Conservation (phyloP, 2,888 invertebrate genomes). For the Stenoptilia bipunctidactyla region DNA sequence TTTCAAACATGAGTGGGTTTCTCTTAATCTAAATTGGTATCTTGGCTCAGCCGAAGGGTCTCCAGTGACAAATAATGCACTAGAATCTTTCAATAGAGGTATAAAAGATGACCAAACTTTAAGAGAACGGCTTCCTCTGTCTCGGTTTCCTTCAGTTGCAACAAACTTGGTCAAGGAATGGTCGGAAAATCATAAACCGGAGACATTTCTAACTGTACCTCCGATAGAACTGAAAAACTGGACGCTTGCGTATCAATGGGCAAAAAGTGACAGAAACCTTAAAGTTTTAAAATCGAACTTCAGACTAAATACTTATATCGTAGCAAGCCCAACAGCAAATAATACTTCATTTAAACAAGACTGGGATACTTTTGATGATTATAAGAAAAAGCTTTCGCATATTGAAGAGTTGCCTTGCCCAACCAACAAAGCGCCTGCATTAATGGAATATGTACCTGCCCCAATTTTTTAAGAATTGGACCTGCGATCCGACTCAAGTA, state of each 20-base stretch:
- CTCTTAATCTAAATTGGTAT: conserved; percentile 11
- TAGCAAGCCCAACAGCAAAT: not conserved
- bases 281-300: conserved; percentile 5
- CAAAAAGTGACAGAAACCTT: conserved; percentile 8
- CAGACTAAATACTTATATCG: conserved; percentile 3
- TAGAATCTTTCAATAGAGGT: conserved; percentile 12
- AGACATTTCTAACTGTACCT: conserved; percentile 4
- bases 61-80: conserved; percentile 15
- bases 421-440: conserved; percentile 1
- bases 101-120: conserved; percentile 13
- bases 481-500: not conserved
- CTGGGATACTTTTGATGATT: conserved; percentile 5
- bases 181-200: conserved; percentile 8
- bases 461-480: conserved; percentile 5
- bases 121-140: conserved; percentile 13
- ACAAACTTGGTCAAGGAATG: conserved; percentile 13
- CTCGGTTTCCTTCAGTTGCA: conserved; percentile 13
- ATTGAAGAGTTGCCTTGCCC: conserved; percentile 4
- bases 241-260: conserved; percentile 15
- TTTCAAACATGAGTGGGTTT: conserved; percentile 11
- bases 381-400: conserved; percentile 5
- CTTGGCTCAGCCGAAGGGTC: conserved; percentile 9
- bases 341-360: conserved; percentile 1
- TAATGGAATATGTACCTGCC: conserved; percentile 4
- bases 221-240: conserved; percentile 11